Conservation (phyloP, 2,797 vertebrate genomes). For the Oreochromis mossambicus region DNA sequence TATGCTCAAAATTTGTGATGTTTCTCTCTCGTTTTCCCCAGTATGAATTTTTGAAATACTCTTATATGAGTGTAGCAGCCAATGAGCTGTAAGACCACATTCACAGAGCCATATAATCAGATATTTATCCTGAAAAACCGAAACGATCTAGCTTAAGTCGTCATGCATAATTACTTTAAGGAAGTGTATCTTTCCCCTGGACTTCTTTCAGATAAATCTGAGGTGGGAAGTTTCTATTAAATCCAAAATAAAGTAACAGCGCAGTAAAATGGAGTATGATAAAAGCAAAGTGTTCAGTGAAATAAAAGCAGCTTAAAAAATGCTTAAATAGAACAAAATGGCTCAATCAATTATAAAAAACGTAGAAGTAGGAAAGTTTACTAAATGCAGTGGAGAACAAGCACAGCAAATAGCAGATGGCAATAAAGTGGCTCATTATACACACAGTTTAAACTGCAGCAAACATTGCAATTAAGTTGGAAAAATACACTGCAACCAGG, state of each 20-base stretch:
- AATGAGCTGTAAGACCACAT: background rate
- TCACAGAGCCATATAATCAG: background rate
- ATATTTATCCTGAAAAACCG: background rate
- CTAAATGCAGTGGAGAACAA: background rate
- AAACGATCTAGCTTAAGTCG: background rate
- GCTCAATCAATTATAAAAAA: background rate
- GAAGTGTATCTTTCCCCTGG: background rate
- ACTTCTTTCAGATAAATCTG: background rate
- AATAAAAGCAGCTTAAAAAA: background rate
- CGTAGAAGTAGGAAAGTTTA: background rate
- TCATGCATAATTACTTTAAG: background rate
- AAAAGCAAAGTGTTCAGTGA: background rate
- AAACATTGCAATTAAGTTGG: background rate
- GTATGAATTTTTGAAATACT: background rate
- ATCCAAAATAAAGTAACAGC: background rate
- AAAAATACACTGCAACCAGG: background rate
- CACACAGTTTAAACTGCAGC: background rate
- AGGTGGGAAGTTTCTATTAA: background rate
- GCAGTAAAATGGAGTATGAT: accelerated
- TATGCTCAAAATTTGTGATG: background rate
- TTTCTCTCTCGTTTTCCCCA: background rate
- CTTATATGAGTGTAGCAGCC: background rate
- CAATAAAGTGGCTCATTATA: background rate
- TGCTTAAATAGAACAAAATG: background rate
- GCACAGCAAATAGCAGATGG: background rate